phyloP scores from a whole-genome alignment of 2,888 invertebrate genomes.

The Eutolmus rufibarbis region DNA sequence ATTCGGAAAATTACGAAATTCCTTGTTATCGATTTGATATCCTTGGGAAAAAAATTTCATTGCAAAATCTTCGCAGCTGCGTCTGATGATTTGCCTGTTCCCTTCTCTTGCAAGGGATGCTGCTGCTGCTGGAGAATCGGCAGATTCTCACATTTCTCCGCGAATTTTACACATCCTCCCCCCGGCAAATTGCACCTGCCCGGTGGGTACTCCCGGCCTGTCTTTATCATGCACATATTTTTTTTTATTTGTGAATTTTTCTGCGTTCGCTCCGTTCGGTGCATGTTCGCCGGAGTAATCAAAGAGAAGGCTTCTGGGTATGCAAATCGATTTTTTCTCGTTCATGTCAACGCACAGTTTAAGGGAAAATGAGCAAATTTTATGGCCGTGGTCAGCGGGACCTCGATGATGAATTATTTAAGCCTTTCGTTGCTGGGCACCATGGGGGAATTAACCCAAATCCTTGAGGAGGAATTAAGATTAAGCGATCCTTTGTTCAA shows the following conservation, averaged over 20 bases:
- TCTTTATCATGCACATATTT: neutral
- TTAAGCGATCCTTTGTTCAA: neutral
- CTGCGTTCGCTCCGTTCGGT: neutral
- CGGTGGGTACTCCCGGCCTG: neutral
- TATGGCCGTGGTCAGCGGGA: neutral
- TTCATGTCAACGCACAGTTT: neutral
- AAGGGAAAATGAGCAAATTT: neutral
- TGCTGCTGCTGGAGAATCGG: neutral
- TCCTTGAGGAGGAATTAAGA: neutral
- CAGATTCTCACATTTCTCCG: neutral
- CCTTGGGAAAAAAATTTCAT: neutral
- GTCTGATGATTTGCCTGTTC: slow-evolving; percentile 3
- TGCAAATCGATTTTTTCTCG: neutral
- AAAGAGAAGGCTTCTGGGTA: neutral
- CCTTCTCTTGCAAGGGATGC: neutral
- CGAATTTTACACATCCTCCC: neutral
- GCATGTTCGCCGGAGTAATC: neutral
- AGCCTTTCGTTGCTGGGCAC: neutral
- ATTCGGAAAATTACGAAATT: neutral
- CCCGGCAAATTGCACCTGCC: neutral
- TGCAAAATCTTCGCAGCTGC: slow-evolving; percentile 17
- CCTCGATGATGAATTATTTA: neutral
- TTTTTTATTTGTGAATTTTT: neutral
- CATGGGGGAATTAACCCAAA: neutral
- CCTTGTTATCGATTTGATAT: neutral